These are phyloP conservation scores for Arion vulgaris DNA, from an alignment of 1,140 invertebrate genomes.

Conservation along the genomic window DNA sequence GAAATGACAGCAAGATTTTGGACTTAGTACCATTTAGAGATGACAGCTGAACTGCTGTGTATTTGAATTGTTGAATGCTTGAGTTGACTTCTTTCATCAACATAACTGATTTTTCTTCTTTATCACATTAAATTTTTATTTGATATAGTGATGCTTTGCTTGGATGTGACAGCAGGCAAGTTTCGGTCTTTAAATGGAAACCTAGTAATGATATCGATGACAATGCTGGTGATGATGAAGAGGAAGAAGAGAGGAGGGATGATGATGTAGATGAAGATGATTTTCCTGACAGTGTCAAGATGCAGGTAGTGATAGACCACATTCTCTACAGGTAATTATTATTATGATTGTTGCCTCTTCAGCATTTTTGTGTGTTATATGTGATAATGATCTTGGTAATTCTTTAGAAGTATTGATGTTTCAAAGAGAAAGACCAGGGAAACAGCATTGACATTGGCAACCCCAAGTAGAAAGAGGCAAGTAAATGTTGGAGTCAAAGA, in stretches of 20 bases:
- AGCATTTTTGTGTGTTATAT: too few species aligned
- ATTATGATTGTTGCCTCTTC: background rate
- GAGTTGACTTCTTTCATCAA: too few species aligned
- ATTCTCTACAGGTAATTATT: constrained; percentile 21
- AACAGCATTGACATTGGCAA: too few species aligned
- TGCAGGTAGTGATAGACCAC: constrained; percentile 36
- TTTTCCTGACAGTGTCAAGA: constrained; percentile 47
- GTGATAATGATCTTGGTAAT: too few species aligned
- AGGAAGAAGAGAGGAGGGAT: constrained; percentile 49
- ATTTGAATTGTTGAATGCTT: too few species aligned
- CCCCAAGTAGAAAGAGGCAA: too few species aligned
- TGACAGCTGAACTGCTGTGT: too few species aligned
- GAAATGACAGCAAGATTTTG: too few species aligned
- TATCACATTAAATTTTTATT: background rate
- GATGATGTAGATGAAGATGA: constrained; percentile 52
- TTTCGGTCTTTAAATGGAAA: background rate
- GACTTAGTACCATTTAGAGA: too few species aligned
- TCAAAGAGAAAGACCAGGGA: too few species aligned
- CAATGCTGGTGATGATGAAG: constrained; percentile 55
- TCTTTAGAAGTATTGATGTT: too few species aligned
- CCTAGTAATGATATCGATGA: constrained; percentile 43
- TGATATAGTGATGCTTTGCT: constrained; percentile 31
- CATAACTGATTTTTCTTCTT: background rate
- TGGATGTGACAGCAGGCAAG: background rate
- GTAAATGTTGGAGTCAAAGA: too few species aligned